Evolutionary conservation across 1,140 invertebrate species (phyloP), one percentile per base, ranked within the genome.

Genomic region (Polyergus mexicanus): DNA sequence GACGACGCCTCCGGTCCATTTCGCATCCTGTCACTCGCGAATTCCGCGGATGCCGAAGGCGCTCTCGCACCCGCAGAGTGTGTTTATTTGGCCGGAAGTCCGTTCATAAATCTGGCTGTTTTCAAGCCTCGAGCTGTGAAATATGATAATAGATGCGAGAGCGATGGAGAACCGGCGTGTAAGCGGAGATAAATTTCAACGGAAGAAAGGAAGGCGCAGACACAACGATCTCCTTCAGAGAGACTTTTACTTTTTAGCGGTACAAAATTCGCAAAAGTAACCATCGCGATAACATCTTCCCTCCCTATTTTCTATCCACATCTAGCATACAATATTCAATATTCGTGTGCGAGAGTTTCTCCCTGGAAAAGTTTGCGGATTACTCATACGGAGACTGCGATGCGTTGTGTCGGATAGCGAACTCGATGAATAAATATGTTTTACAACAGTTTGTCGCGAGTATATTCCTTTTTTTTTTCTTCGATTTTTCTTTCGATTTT

Each of bases 61-160:
- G 62, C 25, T 66, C 62, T 58, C 72, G 38, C 66, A 35, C 56
- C 22, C 80, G 58, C 65, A 56, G 62, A 47, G 84, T 87, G 88
- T 92, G 92, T 92, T 92, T 93, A 92, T 93, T 93, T 92, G 91
- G 92, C 89, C 92, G 91, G 90, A 92, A 92, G 90, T 92, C 90
- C 91, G 91, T 92, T 92, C 92, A 92, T 93, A 93, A 93, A 93
- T 93, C 92, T 92, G 90, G 90, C 92, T 92, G 92, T 93, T 93
- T 93, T 92, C 92, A 88, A 92, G 91, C 89, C 85, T 89, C 91
- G 28, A 38, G 54, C 72, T 80, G 89, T 93, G 92, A 93, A 93
- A 93, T 93, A 93, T 92, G 91, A 92, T 93, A 92, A 92, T 93
- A 92, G 91, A 92, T 91, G 87, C 85, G 92, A 88, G 90, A 91